Evolutionary conservation across 2,888 invertebrate species (phyloP).

Genomic region (Lycophotia porphyrea): DNA sequence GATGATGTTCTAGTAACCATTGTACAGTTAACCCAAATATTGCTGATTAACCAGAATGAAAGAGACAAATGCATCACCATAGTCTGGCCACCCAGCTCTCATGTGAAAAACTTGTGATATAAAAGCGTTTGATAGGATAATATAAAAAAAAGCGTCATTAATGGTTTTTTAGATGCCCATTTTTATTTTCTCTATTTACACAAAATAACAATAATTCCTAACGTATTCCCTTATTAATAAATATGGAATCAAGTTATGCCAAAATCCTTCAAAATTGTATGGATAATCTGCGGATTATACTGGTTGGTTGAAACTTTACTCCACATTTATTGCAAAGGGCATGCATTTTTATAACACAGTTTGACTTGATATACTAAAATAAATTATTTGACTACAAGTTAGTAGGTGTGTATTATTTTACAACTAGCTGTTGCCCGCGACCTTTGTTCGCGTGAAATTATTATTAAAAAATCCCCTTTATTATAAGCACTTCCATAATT

Average conservation of each 20-base stretch:
- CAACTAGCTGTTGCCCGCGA: no score
- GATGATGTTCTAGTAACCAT: no score
- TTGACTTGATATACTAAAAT: neutral
- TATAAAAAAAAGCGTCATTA: neutral
- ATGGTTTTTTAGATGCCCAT: neutral
- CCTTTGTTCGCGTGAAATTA: no score
- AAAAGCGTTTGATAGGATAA: no score
- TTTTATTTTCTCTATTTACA: neutral
- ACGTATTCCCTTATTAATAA: neutral
- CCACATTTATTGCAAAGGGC: neutral
- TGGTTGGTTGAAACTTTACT: neutral
- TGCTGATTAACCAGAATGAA: no score
- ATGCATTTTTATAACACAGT: neutral
- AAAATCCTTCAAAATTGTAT: neutral
- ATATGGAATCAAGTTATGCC: neutral
- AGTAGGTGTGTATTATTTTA: neutral
- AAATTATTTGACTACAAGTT: constrained; percentile 8
- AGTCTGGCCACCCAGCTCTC: no score
- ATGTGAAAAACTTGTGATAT: no score
- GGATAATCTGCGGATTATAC: neutral
- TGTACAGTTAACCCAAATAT: no score
- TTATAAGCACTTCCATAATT: no score
- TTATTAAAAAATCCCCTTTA: no score
- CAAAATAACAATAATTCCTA: neutral
- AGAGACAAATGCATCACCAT: no score